phyloP scores from a whole-genome alignment of 1,140 invertebrate species.

The Macrobrachium rosenbergii region DNA sequence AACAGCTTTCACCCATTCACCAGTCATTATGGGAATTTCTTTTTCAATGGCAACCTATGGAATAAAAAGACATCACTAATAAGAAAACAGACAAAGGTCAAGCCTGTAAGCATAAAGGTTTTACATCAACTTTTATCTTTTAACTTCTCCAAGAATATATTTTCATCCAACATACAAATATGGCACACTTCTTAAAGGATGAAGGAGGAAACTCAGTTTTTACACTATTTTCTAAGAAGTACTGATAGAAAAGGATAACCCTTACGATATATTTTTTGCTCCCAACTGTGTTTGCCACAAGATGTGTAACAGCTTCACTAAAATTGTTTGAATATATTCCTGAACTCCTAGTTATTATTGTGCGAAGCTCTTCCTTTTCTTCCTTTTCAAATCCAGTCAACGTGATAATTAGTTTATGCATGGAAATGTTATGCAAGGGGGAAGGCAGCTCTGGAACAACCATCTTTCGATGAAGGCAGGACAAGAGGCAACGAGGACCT shows the following conservation, averaged over 20 bases:
- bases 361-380: slow-evolving; percentile 73
- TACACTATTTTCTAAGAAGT: background rate
- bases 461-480: slow-evolving; percentile 79
- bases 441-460: slow-evolving; percentile 81
- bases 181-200: background rate
- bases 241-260: background rate
- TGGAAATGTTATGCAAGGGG: slow-evolving; percentile 85
- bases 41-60: slow-evolving; percentile 79
- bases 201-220: background rate
- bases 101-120: slow-evolving; percentile 3
- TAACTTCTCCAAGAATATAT: too few species aligned
- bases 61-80: background rate
- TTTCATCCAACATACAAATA: too few species aligned
- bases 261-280: slow-evolving; percentile 65
- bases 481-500: slow-evolving; percentile 83
- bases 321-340: slow-evolving; percentile 82
- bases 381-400: slow-evolving; percentile 78
- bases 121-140: too few species aligned
- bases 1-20: slow-evolving; percentile 83
- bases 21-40: slow-evolving; percentile 82
- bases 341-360: slow-evolving; percentile 85
- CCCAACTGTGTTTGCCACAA: slow-evolving; percentile 77
- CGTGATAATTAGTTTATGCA: slow-evolving; percentile 82
- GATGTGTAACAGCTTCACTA: slow-evolving; percentile 82
- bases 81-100: background rate